Evolutionary conservation across 2,888 invertebrate genomes (phyloP).

Genomic region (Temnothorax ravouxi): DNA sequence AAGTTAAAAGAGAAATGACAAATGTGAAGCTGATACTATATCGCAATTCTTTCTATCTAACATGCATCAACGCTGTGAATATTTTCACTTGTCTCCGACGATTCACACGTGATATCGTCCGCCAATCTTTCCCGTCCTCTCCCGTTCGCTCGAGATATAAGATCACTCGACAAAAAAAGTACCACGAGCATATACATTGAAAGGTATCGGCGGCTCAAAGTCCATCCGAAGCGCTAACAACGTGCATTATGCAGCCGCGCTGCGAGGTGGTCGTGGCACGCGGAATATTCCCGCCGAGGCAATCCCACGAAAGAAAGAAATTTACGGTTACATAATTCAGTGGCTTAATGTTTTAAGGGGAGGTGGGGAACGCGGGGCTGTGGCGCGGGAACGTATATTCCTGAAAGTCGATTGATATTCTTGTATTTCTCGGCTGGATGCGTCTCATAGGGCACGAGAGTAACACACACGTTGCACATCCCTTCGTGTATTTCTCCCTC

Average conservation of each 20-base stretch:
- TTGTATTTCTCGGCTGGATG: slow-evolving; percentile 48
- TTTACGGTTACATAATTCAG: slow-evolving; percentile 70
- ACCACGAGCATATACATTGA: slow-evolving; percentile 11
- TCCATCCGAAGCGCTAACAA: slow-evolving; percentile 25
- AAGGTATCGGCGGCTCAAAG: slow-evolving; percentile 26
- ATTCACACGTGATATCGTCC: background rate
- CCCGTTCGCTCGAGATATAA: slow-evolving; percentile 15
- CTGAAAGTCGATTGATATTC: slow-evolving; percentile 70
- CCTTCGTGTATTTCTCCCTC: too few relatives aligned
- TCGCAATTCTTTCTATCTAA: background rate
- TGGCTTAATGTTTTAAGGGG: slow-evolving; percentile 60
- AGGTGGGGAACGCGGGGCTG: background rate
- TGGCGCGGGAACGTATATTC: background rate
- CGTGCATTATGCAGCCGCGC: slow-evolving; percentile 55
- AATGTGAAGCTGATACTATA: background rate
- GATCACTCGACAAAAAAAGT: slow-evolving; percentile 15
- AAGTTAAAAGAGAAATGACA: background rate
- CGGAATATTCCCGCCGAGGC: slow-evolving; percentile 36
- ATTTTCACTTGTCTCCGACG: background rate
- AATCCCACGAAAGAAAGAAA: slow-evolving; percentile 62
- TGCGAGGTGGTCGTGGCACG: slow-evolving; percentile 1
- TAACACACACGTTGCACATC: background rate
- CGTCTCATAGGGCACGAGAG: slow-evolving; percentile 13
- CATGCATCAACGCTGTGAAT: background rate
- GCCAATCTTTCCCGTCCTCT: background rate